These are phyloP conservation scores for Urosaurus nigricauda DNA, from an alignment of 2,797 vertebrate genomes.

Conservation along the genomic window DNA sequence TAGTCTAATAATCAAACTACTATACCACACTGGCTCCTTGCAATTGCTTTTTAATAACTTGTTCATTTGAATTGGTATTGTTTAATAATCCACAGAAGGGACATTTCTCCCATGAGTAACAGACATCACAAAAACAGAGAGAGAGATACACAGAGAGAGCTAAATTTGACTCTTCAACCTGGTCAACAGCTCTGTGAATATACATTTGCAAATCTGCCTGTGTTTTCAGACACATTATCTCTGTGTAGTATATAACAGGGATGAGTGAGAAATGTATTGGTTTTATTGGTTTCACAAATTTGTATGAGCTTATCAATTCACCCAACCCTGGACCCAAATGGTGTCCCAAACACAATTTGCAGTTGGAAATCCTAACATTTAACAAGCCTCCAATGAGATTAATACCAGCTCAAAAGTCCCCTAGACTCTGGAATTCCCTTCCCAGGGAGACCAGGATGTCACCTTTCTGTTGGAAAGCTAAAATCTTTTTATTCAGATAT, in stretches of 20 bases:
- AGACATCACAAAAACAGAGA: not conserved
- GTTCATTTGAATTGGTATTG: not conserved
- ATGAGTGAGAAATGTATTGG: not conserved
- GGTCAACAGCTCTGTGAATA: not conserved
- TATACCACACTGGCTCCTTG: too few species aligned
- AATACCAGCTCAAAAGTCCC: not conserved
- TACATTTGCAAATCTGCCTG: not conserved
- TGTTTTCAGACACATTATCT: not conserved
- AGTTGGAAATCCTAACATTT: not conserved
- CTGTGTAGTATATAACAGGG: not conserved
- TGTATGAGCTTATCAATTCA: not conserved
- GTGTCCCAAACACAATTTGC: not conserved
- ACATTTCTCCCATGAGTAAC: not conserved
- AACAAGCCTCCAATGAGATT: not conserved
- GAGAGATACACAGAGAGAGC: not conserved
- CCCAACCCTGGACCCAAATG: not conserved
- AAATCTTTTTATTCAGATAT: not conserved
- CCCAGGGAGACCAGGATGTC: too few species aligned
- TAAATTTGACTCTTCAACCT: not conserved
- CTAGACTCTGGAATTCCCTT: too few species aligned
- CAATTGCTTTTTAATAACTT: not conserved
- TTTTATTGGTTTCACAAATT: too few species aligned
- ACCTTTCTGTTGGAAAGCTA: too few species aligned
- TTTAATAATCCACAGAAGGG: not conserved
- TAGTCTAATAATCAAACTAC: too few species aligned